Base-by-base conservation (phyloP, 1,140 invertebrate species). In the Brachionus koreanus region DNA sequence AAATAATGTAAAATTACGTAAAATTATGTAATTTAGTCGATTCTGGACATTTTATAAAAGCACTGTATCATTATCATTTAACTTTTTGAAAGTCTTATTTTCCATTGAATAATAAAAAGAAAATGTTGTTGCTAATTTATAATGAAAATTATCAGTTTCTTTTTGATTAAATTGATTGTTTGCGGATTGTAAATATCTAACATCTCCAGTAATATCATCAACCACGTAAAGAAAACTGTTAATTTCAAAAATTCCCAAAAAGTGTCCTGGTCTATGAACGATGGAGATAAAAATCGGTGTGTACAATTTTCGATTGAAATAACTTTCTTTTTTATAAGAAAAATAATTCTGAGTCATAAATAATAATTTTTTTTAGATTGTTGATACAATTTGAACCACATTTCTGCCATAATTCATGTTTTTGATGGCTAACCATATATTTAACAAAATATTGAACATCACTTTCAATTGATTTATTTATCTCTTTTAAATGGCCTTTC, bases 241-340 rank as follows among this genome's bases (percentile, higher is more conserved):
- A 19, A 69, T 19, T 69, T 37, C 29, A 69, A 69, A 69, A 69
- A 69, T 16, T 37, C 65, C 35, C n/a, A 39, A 39, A 39, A 69
- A 69, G 37, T 69, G 65, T 69, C 35, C 65, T 19, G 65, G 33
- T 39, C 39, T 69, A 10, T 69, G 35, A 37, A 69, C 65, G 7
- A 35, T 69, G 39, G 33, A 37, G 16, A 69, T 39, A n/a, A n/a
- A n/a, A n/a, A n/a, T n/a, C n/a, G n/a, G n/a, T n/a, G n/a, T n/a
- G n/a, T n/a, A n/a, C n/a, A n/a, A n/a, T n/a, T n/a, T n/a, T n/a
- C n/a, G n/a, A n/a, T n/a, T 69, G 5, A 19, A 5, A 69, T 69
- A n/a, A 69, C 39, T 39, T 37, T 39, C 37, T 69, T 69, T 69
- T 69, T 39, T 69, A 69, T n/a, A 69, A 69, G 16, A 16, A 69